A percentile compares a stretch with the other conserved stretches of the same genome.
These are phyloP conservation scores for Octopus sinensis DNA, from an alignment of 1,140 invertebrate genomes.

Conservation along the genomic window DNA sequence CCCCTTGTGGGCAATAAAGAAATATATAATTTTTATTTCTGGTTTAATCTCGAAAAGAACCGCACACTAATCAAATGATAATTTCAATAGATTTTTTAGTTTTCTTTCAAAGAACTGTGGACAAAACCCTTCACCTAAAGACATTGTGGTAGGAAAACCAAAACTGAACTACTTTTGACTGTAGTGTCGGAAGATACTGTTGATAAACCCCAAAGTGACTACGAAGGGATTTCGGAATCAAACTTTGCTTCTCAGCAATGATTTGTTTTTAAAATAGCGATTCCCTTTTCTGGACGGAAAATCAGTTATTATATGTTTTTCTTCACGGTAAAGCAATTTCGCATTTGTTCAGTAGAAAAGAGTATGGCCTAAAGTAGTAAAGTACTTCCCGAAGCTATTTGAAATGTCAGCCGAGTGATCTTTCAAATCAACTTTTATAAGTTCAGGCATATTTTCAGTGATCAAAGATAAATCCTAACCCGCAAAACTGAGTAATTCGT, in stretches of 20 bases:
- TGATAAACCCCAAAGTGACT: neutral
- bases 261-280: constrained; percentile 8
- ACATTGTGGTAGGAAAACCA: neutral
- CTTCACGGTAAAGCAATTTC: neutral
- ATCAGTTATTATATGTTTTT: neutral
- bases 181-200: neutral
- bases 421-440: neutral
- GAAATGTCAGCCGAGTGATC: neutral
- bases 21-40: neutral
- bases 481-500: neutral
- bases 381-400: neutral
- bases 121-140: neutral
- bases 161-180: neutral
- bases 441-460: neutral
- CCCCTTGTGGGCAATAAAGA: too few relatives aligned
- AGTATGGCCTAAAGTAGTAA: neutral
- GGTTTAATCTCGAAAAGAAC: neutral
- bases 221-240: neutral
- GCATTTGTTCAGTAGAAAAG: neutral
- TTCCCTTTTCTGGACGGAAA: neutral
- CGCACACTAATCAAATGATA: constrained; percentile 4
- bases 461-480: neutral
- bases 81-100: constrained; percentile 8
- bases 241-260: neutral
- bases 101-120: constrained; percentile 1